Base-by-base conservation (phyloP, 1,140 invertebrate species). In the Pentalonia nigronervosa region DNA sequence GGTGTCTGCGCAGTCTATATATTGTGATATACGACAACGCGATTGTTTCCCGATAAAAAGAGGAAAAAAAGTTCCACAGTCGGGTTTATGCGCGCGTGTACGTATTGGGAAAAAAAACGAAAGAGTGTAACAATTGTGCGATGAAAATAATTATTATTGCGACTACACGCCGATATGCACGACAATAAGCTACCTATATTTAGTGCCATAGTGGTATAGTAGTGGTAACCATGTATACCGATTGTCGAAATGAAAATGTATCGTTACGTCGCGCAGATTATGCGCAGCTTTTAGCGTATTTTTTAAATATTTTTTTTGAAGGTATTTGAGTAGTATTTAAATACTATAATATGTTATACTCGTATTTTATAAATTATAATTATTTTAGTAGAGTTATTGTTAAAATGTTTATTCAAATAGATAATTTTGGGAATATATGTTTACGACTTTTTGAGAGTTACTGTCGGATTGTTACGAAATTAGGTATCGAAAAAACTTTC, bases 1-100 rank as follows among this genome's bases (percentile, higher is more conserved):
- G 60, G 60, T n/a, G 60, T 76, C 60, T 76, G 30, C 60, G 7
- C 60, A 76, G 60, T 76, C 30, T n/a, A 67, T 67, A n/a, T 76
- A 76, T 76, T n/a, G 60, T 76, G 60, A 76, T 76, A 76, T 76
- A 76, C n/a, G 60, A 76, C 60, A n/a, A 76, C 30, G 60, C n/a
- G 60, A 76, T 76, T n/a, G 60, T 76, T 76, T 76, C 60, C 60
- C n/a, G 60, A 76, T 76, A 76, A 76, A 76, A 76, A 76, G 4
- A 41, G 41, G 41, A 41, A 41, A 67, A 67, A 60, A 67, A 76
- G 23, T 14, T 67, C n/a, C 60, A n/a, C 60, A 76, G 60, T 76
- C n/a, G 30, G 4, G n/a, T 76, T n/a, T 34, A 17, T 76, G 17
- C n/a, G 4, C 7, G n/a, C 7, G 4, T 17, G n/a, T 17, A 67